phyloP scores from a whole-genome alignment of 2,888 invertebrate genomes.

The Papilio elwesi region DNA sequence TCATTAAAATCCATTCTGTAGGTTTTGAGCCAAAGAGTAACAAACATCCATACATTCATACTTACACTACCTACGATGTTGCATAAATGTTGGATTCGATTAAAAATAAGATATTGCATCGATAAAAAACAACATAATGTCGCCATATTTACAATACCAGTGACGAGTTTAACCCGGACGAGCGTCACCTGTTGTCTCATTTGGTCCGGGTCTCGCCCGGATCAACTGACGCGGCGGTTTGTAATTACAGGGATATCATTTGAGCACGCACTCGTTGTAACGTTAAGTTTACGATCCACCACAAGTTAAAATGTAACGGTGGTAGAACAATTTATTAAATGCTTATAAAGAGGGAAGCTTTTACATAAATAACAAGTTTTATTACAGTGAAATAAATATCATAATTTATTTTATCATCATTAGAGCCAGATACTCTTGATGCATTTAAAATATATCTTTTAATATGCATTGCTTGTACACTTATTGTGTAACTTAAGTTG shows the following conservation, averaged over 20 bases:
- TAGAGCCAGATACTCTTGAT: too few relatives aligned
- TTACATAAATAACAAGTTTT: neutral
- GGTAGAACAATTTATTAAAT: neutral
- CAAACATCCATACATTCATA: too few relatives aligned
- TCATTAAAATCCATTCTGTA: too few relatives aligned
- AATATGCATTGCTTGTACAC: too few relatives aligned
- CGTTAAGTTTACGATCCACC: neutral
- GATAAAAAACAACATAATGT: conserved; percentile 3
- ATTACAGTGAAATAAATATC: neutral
- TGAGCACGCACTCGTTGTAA: neutral
- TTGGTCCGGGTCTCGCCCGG: neutral
- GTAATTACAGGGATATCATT: conserved; percentile 4
- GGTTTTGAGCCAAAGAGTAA: too few relatives aligned
- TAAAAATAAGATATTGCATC: neutral
- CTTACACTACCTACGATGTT: too few relatives aligned
- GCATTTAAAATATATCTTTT: too few relatives aligned
- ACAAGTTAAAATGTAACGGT: conserved; percentile 5
- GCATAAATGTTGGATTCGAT: too few relatives aligned
- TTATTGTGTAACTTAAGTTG: too few relatives aligned
- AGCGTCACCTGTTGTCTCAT: conserved; percentile 27
- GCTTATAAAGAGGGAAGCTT: neutral
- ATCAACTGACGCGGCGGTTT: neutral
- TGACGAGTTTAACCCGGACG: neutral
- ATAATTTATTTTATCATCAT: too few relatives aligned
- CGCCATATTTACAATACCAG: neutral